Evolutionary conservation across 2,797 vertebrate species (phyloP), one percentile per base, ranked within the genome.

Genomic region (Arctocebus calabarensis): DNA sequence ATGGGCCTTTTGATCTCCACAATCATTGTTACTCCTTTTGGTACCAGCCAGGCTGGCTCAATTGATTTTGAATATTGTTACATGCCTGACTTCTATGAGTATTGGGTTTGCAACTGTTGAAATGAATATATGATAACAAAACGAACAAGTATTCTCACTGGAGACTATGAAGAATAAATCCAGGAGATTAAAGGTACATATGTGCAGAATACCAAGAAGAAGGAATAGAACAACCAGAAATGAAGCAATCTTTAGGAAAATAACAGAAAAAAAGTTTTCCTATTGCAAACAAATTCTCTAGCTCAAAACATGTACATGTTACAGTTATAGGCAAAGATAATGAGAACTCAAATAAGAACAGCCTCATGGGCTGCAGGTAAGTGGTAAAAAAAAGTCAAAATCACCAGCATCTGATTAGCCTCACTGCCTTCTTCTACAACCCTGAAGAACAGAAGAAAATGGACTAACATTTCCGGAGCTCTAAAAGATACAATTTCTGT

Each of bases 281-380:
- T 94, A 71, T 93, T 88, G 45, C 32, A 95, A 90, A 79, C 37
- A 22, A 84, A 5, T 75, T 93, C 84, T 82, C 92, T 71, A 37
- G 29, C 27, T 45, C 17, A 84, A 91, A 94, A 75, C 37, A 66
- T 20, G 1, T 45, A 27, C 29, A 37, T 7, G 12, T 91, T 91
- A 43, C 43, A 83, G 92, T 91, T 94, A 82, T 71, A 61, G 70
- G 48, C 32, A 89, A 95, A 95, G 22, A 66, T 75, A 91, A 82
- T 91, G 8, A 89, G 88, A 89, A 87, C 10, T 77, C 78, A 90
- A 91, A 92, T 93, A 86, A 89, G 27, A 95, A 90, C 4, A 96
- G 64, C 22, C n/a, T 84, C 7, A 12, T 73, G 32, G 73, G 87
- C 87, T 96, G 43, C 90, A 91, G 52, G 68, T 34, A 34, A 43